These are phyloP conservation scores for Chaetoderma sp. DNA, from an alignment of 2,888 invertebrate species.

Conservation along the genomic window DNA sequence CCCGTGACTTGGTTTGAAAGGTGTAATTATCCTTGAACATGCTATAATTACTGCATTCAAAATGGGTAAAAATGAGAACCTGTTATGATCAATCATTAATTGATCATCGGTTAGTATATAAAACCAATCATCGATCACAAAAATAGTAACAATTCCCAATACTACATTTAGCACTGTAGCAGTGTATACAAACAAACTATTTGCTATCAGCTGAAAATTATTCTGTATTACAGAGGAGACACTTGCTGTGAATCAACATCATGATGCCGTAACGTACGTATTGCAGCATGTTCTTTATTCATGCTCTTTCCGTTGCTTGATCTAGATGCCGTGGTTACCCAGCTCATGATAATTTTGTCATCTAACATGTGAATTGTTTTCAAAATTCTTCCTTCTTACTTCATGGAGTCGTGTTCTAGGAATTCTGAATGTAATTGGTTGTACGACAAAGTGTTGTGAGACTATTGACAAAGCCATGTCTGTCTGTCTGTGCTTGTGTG, in stretches of 20 bases:
- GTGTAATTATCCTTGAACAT: too few species aligned
- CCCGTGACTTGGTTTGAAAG: too few species aligned
- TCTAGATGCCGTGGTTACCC: not conserved
- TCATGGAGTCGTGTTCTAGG: not conserved
- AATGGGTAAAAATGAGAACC: too few species aligned
- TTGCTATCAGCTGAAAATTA: not conserved
- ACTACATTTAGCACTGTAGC: too few species aligned
- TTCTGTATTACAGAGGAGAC: slow-evolving; percentile 46
- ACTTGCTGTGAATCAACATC: slow-evolving; percentile 55
- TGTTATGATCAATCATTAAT: too few species aligned
- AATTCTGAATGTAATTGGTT: slow-evolving; percentile 1
- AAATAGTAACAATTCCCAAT: too few species aligned
- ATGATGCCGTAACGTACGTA: slow-evolving; percentile 57
- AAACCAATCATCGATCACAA: too few species aligned
- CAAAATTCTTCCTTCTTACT: not conserved
- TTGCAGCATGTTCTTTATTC: not conserved
- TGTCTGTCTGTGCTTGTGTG: not conserved
- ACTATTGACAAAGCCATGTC: not conserved
- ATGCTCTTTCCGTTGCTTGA: not conserved
- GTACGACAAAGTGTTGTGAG: not conserved
- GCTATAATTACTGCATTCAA: too few species aligned
- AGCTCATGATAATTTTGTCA: not conserved
- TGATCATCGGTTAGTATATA: too few species aligned
- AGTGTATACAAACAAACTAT: too few species aligned
- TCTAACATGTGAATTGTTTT: not conserved